Percentiles rank a stretch among this genome's conserved stretches.
Conservation (phyloP, 2,113 vertebrate species). For the Notothenia rossii region DNA sequence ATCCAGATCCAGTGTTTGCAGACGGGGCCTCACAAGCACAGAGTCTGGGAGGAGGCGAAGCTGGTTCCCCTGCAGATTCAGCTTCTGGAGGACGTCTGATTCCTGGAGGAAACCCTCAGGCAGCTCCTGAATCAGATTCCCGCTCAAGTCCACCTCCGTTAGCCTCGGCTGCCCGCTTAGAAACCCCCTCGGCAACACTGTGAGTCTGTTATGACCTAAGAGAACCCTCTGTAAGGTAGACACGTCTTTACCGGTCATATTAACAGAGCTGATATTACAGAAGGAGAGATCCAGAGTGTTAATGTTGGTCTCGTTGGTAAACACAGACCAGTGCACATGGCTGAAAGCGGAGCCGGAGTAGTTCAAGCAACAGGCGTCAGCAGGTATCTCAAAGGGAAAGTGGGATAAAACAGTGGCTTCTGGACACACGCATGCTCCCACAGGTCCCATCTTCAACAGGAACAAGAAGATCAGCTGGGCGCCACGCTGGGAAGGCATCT, state of each 20-base stretch:
- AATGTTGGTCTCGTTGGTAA: constrained; percentile 75
- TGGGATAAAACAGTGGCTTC: constrained; percentile 70
- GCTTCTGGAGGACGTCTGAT: constrained; percentile 77
- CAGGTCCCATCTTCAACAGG: constrained; percentile 29
- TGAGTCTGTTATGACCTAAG: constrained; percentile 85
- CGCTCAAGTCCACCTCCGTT: constrained; percentile 84
- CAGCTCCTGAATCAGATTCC: constrained; percentile 84
- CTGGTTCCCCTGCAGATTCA: constrained; percentile 84
- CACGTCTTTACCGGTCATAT: not conserved
- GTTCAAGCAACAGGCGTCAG: constrained; percentile 87
- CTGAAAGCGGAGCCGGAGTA: constrained; percentile 85
- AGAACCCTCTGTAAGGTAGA: constrained; percentile 80
- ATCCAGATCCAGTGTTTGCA: constrained; percentile 82
- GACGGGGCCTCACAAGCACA: constrained; percentile 79
- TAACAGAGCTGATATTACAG: constrained; percentile 83
- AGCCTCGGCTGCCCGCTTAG: constrained; percentile 81
- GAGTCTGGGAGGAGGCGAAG: constrained; percentile 79
- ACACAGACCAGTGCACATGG: constrained; percentile 81
- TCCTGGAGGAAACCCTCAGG: constrained; percentile 84
- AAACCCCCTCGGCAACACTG: constrained; percentile 83
- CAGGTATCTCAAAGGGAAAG: constrained; percentile 68
- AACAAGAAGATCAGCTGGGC: constrained; percentile 49
- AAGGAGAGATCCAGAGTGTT: constrained; percentile 86
- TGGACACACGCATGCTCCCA: constrained; percentile 82
- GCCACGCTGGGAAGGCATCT: constrained; percentile 54